Evolutionary conservation across 2,888 invertebrate species (phyloP), one percentile per base, ranked within the genome.

Genomic region (Lampropteryx suffumata): DNA sequence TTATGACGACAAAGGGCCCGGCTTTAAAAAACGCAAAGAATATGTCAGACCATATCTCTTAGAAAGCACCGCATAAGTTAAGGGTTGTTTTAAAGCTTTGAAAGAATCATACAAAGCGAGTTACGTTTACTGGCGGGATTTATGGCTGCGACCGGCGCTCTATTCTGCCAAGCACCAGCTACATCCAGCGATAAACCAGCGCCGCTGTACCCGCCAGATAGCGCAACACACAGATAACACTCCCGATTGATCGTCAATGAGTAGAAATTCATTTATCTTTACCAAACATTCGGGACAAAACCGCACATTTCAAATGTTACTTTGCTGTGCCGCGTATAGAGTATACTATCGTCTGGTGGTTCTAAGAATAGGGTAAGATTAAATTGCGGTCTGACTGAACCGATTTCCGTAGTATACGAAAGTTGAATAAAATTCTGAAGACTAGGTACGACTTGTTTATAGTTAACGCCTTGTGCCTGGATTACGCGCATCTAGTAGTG

Each of bases 201-300:
- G 50, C 32, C 45, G 29, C 40, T 49, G 43, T 46, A 12, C 45
- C 49, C 27, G 5, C 39, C 43, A 79, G 84, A 83, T 84, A 84
- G 75, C 74, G 72, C 84, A 79, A 83, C 82, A 84, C 83, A 85
- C 79, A 75, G 87, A 86, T 87, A 85, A 83, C 82, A 69, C 58
- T 65, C 68, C 69, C 84, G 84, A 88, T 86, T 88, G 87, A 88
- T 88, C 86, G 84, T 70, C 85, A 86, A 87, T 85, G 84, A 87
- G 78, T 79, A 78, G 82, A 79, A 84, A 87, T 87, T 87, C 85
- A 88, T 88, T 87, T 87, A 86, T 87, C 84, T 85, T 74, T 71
- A 72, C 73, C 73, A 73, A 73, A 71, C 68, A 71, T 68, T 63
- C 59, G 64, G 57, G 55, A 28, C 46, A 50, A 46, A 36, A 12